A percentile compares a stretch with the other conserved stretches of the same genome.
These are phyloP conservation scores for Rhabdophis nuchalis DNA, from an alignment of 2,797 vertebrate genomes.

Conservation along the genomic window DNA sequence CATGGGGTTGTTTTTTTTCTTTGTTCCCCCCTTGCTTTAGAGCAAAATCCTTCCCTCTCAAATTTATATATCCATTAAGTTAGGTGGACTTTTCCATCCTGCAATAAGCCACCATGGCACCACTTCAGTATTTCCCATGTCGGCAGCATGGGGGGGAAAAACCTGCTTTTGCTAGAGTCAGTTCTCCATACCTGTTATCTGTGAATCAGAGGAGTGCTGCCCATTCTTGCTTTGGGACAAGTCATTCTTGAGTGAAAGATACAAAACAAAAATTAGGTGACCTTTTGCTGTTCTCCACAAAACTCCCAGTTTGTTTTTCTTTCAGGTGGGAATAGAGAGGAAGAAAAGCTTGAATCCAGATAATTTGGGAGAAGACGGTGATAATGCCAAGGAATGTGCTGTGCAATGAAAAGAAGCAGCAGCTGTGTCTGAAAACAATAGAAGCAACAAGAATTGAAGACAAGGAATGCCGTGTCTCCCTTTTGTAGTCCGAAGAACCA, in stretches of 20 bases:
- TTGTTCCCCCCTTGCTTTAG: neutral
- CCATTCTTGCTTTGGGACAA: neutral
- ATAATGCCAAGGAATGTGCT: constrained; percentile 73
- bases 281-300: constrained; percentile 23
- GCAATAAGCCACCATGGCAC: too few relatives aligned
- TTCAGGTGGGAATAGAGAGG: constrained; percentile 83
- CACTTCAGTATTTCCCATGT: neutral
- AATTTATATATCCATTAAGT: neutral
- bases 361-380: constrained; percentile 62
- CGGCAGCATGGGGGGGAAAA: too few relatives aligned
- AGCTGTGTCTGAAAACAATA: neutral
- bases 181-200: neutral
- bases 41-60: neutral
- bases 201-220: neutral
- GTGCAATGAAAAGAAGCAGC: constrained; percentile 71
- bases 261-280: neutral
- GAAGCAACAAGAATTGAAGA: constrained; percentile 19
- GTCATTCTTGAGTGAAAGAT: neutral
- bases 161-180: neutral
- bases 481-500: constrained; percentile 38
- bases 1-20: neutral
- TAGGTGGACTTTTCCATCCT: neutral
- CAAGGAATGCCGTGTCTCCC: constrained; percentile 12
- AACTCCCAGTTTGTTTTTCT: constrained; percentile 42
- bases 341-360: constrained; percentile 73